Conservation (phyloP, 1,140 invertebrate genomes). For the Oedothorax gibbosus region DNA sequence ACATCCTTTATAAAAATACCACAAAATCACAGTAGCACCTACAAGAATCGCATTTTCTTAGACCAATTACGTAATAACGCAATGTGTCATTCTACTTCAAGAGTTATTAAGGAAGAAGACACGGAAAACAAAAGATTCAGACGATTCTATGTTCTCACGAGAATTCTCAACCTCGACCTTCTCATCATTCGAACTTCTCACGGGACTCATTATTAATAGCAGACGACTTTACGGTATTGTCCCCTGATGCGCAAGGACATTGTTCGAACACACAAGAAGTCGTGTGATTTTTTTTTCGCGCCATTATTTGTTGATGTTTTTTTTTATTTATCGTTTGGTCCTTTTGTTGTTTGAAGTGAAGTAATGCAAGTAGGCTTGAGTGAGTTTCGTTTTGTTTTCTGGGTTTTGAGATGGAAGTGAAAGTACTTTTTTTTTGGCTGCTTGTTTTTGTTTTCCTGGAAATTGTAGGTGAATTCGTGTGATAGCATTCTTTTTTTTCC, state of each 20-base stretch:
- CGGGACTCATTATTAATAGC: conserved; percentile 40
- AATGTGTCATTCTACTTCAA: conserved; percentile 49
- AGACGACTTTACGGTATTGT: conserved; percentile 57
- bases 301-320: conserved; percentile 4
- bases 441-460: not conserved
- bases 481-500: too few species aligned
- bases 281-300: conserved; percentile 15
- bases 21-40: too few species aligned
- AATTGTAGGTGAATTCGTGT: too few species aligned
- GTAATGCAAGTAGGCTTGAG: conserved; percentile 14
- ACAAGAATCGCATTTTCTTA: conserved; percentile 31
- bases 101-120: conserved; percentile 31
- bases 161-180: conserved; percentile 57
- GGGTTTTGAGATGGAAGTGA: not conserved
- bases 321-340: conserved; percentile 26
- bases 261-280: conserved; percentile 27
- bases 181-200: conserved; percentile 41
- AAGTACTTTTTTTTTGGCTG: not conserved
- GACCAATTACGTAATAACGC: conserved; percentile 18
- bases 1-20: too few species aligned
- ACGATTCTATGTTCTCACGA: conserved; percentile 44
- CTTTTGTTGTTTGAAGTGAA: conserved; percentile 7
- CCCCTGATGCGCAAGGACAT: conserved; percentile 47
- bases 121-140: conserved; percentile 36
- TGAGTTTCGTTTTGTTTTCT: not conserved